Percentiles rank a stretch among this genome's conserved stretches.
Evolutionary conservation across 2,888 invertebrate genomes (phyloP).

Genomic region (Bruchidius siliquastri): DNA sequence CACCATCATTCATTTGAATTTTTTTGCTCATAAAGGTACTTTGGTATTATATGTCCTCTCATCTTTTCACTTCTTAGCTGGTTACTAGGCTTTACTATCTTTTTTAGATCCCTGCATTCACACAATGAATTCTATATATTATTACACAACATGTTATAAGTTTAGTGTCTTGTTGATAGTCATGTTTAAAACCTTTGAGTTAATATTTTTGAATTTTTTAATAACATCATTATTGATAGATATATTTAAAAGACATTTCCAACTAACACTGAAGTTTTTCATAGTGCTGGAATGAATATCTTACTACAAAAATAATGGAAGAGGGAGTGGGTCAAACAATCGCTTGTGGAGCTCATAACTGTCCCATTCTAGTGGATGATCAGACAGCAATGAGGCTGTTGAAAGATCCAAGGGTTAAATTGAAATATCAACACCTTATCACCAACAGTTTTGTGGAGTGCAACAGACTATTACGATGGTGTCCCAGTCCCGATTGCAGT

Average conservation of each 20-base stretch:
- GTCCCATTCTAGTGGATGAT: conserved; percentile 96
- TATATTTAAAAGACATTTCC: background rate
- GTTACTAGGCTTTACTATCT: too few species aligned
- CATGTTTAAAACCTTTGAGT: too few species aligned
- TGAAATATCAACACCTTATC: conserved; percentile 95
- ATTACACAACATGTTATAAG: too few species aligned
- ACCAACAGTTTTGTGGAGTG: conserved; percentile 99
- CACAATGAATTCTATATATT: too few species aligned
- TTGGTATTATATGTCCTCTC: too few species aligned
- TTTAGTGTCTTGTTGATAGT: too few species aligned
- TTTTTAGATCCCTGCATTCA: too few species aligned
- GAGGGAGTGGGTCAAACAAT: conserved; percentile 96
- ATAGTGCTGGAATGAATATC: conserved; percentile 94
- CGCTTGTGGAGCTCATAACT: conserved; percentile 94
- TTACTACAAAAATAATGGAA: conserved; percentile 97
- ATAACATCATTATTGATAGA: background rate
- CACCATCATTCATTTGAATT: too few species aligned
- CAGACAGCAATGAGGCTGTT: conserved; percentile 91
- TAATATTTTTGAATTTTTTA: too few species aligned
- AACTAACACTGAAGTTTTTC: background rate
- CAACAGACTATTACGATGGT: conserved; percentile 94
- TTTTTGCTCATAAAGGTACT: too few species aligned
- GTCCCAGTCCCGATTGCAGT: conserved; percentile 97
- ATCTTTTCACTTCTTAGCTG: too few species aligned
- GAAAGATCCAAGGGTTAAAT: conserved; percentile 78